Conservation (phyloP, 2,888 invertebrate genomes). For the Thereva unica region DNA sequence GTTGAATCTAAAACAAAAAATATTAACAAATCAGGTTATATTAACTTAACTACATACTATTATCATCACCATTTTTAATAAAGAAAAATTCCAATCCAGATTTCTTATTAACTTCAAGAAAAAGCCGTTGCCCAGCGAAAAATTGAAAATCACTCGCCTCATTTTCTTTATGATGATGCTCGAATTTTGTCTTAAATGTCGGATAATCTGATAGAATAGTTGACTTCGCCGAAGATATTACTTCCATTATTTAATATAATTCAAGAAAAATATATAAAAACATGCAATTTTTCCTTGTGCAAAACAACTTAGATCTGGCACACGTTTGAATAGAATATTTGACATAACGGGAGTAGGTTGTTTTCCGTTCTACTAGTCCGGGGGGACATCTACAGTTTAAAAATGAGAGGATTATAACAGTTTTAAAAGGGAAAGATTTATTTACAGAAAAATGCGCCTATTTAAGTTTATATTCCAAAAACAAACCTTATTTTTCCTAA, state of each 20-base stretch:
- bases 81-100: slow-evolving; percentile 54
- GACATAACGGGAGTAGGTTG: too few species aligned
- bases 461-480: too few species aligned
- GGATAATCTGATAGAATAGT: slow-evolving; percentile 53
- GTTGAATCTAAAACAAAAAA: slow-evolving; percentile 42
- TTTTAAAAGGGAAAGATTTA: too few species aligned
- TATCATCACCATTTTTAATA: slow-evolving; percentile 15
- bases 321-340: too few species aligned
- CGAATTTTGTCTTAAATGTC: slow-evolving; percentile 51
- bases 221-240: slow-evolving; percentile 53
- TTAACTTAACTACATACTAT: slow-evolving; percentile 11
- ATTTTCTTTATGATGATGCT: slow-evolving; percentile 50
- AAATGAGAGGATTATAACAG: too few species aligned
- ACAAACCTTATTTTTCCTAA: too few species aligned
- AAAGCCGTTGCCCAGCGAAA: slow-evolving; percentile 49
- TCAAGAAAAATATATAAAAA: not conserved
- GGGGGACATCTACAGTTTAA: too few species aligned
- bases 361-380: too few species aligned
- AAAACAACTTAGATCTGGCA: too few species aligned
- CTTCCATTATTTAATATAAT: slow-evolving; percentile 47
- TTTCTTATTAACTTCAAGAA: slow-evolving; percentile 53
- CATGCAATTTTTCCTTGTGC: too few species aligned
- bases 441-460: too few species aligned
- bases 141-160: slow-evolving; percentile 55
- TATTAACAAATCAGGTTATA: not conserved